Evolutionary conservation across 2,797 vertebrate genomes (phyloP), one percentile per base, ranked within the genome.

Genomic region (Scarus forsteni): DNA sequence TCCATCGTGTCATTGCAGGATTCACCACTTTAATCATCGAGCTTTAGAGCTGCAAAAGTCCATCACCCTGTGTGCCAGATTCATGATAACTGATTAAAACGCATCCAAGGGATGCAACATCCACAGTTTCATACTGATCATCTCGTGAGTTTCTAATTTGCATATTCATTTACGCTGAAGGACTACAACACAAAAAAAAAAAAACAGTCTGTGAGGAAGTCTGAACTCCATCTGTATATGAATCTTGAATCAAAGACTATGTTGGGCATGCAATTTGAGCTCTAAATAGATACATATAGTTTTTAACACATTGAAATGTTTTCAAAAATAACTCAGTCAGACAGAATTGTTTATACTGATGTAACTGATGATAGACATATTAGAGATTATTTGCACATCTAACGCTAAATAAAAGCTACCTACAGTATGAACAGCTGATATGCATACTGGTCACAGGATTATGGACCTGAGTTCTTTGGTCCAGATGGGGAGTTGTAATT

Each of bases 1-100:
- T 60, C 60, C 18, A 76, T 82, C 70, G 16, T 58, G 62, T 66
- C 36, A 67, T 14, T 16, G 40, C 38, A 48, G 42, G 58, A 52
- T 71, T 73, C 67, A 66, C 63, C 44, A 34, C 43, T 83, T 85
- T 70, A 75, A 82, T 89, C 77, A 62, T 59, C 54, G 8, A 48
- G 15, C 38, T 73, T 73, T 81, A 34, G 38, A 38, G 44, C 19
- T 27, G 44, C 13, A 61, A 62, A 82, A 56, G 65, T 77, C 78
- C 67, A 35, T 80, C 71, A 64, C 40, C 16, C 15, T 53, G 54
- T 53, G 54, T 40, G 61, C 39, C 19, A 50, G 0, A 9, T 40
- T 72, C 59, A 48, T 73, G 51, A 44, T 66, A 75, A 75, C 10
- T 61, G 63, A 84, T 89, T 82, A 79, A 48, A 42, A 15, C 34